Evolutionary conservation across 1,140 invertebrate genomes (phyloP), one percentile per base, ranked within the genome.

Genomic region (Whitmania pigra): DNA sequence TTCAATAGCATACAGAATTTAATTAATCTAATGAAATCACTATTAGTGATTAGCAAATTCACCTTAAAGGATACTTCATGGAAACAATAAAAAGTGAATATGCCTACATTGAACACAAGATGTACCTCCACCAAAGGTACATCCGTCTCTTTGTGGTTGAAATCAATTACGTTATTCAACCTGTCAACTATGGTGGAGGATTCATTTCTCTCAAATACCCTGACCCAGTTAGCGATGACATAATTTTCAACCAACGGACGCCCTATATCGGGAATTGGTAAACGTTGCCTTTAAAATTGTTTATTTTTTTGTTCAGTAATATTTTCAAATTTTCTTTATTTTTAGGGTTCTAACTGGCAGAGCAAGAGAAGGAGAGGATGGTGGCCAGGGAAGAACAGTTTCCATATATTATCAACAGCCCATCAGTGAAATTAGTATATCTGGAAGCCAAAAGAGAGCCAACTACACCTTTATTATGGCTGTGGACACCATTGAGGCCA

Each of bases 111-210:
- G 70, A 72, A 53, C 73, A 74, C 25, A 57, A 70, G 13, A 49
- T 74, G 22, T 74, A 74, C 53, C 43, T 74, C 17, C 73, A 74
- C 60, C 70, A 74, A 69, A 72, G 71, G 18, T 74, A 67, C 57
- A 72, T 74, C 63, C 70, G 73, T 29, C 53, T 74, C 20, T 72
- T 72, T 55, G 71, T 74, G 29, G 49, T 36, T 18, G 73, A 74
- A 63, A 72, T 74, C 43, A 71, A 74, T 36, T n/a, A 5, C 31
- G 43, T 53, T 11, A 20, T 70, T 29, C 43, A 70, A 15, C 4
- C 40, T 1, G 43, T 27, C 22, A 70, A 29, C 53, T 25, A 25
- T 22, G 67, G 55, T 17, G 67, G 72, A 9, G 72, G 72, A 25
- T 22, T 7, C 13, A 15, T 73, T 15, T 53, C 53, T 6, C 36